Evolutionary conservation across 2,797 vertebrate genomes (phyloP), one percentile per base, ranked within the genome.

Genomic region (Enteromius anoplus): DNA sequence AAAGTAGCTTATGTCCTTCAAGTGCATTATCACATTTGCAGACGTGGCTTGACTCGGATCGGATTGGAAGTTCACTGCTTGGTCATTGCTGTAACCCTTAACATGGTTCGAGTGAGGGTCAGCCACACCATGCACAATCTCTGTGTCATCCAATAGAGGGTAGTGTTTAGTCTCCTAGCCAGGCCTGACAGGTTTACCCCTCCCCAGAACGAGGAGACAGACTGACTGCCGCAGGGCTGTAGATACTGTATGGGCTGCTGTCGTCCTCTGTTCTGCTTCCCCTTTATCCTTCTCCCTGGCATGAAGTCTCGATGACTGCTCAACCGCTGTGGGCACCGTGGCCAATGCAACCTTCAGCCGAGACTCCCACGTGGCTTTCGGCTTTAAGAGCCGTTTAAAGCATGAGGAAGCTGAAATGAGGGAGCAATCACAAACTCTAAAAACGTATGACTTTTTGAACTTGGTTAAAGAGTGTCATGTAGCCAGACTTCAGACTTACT

Each of bases 81-180:
- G 79, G 81, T 80, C 73, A 83, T 23, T 26, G 53, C 53, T 34
- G 49, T 32, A 42, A 49, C 62, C 17, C 72, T 65, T 64, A 23
- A 45, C 26, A 0, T 40, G 19, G 40, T 62, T 75, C 47, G 60
- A 75, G 51, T 49, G 42, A 51, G 68, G 87, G 85, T 88, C 84
- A 85, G 62, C 81, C 47, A 47, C n/a, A 10, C 9, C 81, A 64
- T 75, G n/a, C 40, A 88, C 90, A 93, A 85, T 93, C 82, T 90
- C 88, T 62, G 23, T 88, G 81, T 86, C 88, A 83, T 91, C 94
- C 95, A 93, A 94, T 85, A 95, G 95, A 93, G 93, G 94, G 93
- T 84, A 89, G 91, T 94, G 90, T 95, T 94, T 92, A 90, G 92
- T 95, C 91, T 94, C 89, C 37, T 4, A 88, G 85, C n/a, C 82